Percentiles rank a stretch among this genome's conserved stretches.
Conservation (phyloP, 2,797 vertebrate genomes). For the Apogon talboti region DNA sequence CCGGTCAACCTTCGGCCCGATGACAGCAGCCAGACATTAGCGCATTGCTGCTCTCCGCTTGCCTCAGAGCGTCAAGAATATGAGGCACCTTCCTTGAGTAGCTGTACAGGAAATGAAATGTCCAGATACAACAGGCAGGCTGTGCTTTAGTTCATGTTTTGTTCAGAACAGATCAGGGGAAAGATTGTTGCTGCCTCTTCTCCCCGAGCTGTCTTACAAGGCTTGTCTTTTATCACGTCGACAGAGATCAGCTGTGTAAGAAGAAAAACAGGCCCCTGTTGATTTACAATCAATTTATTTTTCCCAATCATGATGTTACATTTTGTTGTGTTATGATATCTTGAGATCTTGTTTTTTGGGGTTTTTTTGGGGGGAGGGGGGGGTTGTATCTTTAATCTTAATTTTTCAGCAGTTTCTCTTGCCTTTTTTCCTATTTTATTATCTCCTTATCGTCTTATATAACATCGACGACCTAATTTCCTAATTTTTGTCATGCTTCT, state of each 20-base stretch:
- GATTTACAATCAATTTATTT: slow-evolving; percentile 28
- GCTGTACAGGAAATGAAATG: slow-evolving; percentile 76
- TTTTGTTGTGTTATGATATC: slow-evolving; percentile 17
- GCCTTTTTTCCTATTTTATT: slow-evolving; percentile 4
- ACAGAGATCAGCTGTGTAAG: slow-evolving; percentile 17
- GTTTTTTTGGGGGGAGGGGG: no score
- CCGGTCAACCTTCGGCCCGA: slow-evolving; percentile 65
- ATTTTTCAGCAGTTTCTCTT: background rate
- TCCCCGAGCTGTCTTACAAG: slow-evolving; percentile 19
- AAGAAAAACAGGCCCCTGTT: slow-evolving; percentile 12
- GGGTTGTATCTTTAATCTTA: slow-evolving; percentile 6
- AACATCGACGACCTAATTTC: slow-evolving; percentile 11
- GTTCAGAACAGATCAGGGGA: slow-evolving; percentile 48
- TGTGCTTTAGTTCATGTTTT: slow-evolving; percentile 49
- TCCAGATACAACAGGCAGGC: slow-evolving; percentile 52
- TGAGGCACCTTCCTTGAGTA: slow-evolving; percentile 60
- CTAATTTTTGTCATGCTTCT: slow-evolving; percentile 12
- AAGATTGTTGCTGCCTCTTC: slow-evolving; percentile 39
- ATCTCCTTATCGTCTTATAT: slow-evolving; percentile 8
- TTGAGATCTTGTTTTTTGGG: slow-evolving; percentile 10
- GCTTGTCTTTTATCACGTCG: slow-evolving; percentile 31
- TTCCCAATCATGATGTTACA: slow-evolving; percentile 24
- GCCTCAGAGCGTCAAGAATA: slow-evolving; percentile 58
- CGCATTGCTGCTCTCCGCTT: slow-evolving; percentile 51
- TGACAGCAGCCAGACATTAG: slow-evolving; percentile 68